Evolutionary conservation across 2,797 vertebrate species (phyloP).

Genomic region (Crax fasciolata): DNA sequence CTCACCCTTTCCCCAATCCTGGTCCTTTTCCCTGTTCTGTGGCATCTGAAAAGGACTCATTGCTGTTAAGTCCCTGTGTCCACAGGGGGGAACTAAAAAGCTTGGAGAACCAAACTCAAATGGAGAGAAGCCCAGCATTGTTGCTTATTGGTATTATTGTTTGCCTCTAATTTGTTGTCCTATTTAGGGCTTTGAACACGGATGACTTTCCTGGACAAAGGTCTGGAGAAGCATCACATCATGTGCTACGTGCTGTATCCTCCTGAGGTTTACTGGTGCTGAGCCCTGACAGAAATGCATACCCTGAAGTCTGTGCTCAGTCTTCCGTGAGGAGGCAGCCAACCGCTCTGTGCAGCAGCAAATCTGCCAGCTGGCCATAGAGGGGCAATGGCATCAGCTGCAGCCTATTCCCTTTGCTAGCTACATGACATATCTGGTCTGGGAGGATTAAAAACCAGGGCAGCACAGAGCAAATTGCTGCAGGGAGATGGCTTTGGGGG

Average conservation of each 20-base stretch:
- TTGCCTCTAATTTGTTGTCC: background rate
- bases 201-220: rapidly evolving
- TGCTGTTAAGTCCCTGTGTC: background rate
- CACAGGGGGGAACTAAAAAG: background rate
- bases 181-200: rapidly evolving
- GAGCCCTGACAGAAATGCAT: background rate
- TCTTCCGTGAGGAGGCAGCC: constrained; percentile 59
- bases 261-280: background rate
- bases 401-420: constrained; percentile 4
- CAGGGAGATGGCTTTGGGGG: constrained; percentile 6
- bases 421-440: constrained; percentile 24
- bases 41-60: background rate
- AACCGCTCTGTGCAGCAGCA: constrained; percentile 37
- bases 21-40: background rate
- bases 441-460: constrained; percentile 52
- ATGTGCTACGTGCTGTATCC: background rate
- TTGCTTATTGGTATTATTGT: background rate
- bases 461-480: constrained; percentile 19
- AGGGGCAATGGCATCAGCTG: constrained; percentile 47
- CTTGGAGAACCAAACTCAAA: background rate
- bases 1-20: background rate
- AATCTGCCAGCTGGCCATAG: constrained; percentile 52
- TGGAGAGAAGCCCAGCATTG: rapidly evolving
- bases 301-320: constrained; percentile 53
- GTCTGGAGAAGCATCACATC: background rate